Base-by-base conservation (phyloP, 2,797 vertebrate species). In the Pseudocheirus occidentalis region DNA sequence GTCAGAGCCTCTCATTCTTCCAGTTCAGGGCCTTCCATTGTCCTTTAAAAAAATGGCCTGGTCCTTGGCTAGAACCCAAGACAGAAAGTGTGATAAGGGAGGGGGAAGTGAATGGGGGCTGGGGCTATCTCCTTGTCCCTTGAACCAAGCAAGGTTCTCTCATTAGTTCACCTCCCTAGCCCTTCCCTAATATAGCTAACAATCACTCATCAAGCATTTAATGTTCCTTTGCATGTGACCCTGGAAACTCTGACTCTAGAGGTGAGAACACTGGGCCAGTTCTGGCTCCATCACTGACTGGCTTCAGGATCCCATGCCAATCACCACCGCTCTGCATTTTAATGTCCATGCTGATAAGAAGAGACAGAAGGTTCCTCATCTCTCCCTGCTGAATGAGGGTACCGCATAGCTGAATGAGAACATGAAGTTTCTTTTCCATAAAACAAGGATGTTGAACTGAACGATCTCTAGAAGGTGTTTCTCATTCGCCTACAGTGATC, bases 1-100 rank as follows among this genome's bases (percentile, higher is more conserved):
- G 96, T 91, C 95, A 97, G 95, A 98, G 96, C 93, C 62, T 55
- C 95, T 95, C 91, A 62, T 52, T 94, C 91, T 92, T 27, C 81
- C 56, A 9, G 28, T n/a, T 93, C 95, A 52, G 66, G 53, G 21
- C 28, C 96, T 93, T 94, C 90, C 50, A 58, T 11, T 53, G 66
- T 28, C 90, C 53, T 66, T 90, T 62, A 73, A 93, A 97, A 96
- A 93, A 90, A 94, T 94, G 73, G 90, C 90, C 12, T 4, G 2
- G 54, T 92, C 87, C 93, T 90, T 46, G 52, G 90, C 66, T 87
- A 29, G 56, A 91, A 52, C 58, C 89, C 31, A 21, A 46, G 62
- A 53, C 29, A 59, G 57, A 46, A 87, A 18, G 27, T 53, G 24
- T 5, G 53, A 90, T 27, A 94, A 56, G 92, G 50, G 52, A 89